phyloP scores from a whole-genome alignment of 2,113 vertebrate species.

The Anguilla rostrata region DNA sequence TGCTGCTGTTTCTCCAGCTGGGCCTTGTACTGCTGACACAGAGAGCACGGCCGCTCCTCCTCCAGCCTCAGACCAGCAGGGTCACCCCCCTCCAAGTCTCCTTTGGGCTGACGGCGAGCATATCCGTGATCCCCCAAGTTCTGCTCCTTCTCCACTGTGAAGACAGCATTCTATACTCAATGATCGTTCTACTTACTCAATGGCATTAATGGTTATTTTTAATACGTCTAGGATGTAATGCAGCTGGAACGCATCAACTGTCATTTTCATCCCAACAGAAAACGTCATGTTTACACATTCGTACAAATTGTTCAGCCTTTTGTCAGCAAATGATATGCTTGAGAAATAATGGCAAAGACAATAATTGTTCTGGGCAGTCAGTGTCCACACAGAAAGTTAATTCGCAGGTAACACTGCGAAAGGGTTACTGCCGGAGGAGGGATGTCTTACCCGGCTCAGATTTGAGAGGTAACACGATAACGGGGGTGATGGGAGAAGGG shows the following conservation, averaged over 20 bases:
- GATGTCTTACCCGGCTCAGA: conserved; percentile 62
- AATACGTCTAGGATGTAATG: too few species aligned
- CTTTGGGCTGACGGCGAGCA: conserved; percentile 62
- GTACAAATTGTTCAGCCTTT: too few species aligned
- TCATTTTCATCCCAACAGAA: not conserved
- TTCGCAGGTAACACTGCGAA: not conserved
- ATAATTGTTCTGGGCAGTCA: too few species aligned
- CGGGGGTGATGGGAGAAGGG: conserved; percentile 61
- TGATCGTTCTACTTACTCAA: not conserved
- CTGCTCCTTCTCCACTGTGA: conserved; percentile 65
- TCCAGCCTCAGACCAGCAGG: conserved; percentile 42
- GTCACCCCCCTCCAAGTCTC: conserved; percentile 53
- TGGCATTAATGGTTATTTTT: too few species aligned
- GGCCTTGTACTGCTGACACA: conserved; percentile 69
- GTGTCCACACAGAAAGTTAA: not conserved
- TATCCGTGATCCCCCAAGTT: conserved; percentile 74
- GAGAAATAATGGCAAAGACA: too few species aligned
- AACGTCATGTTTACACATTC: too few species aligned
- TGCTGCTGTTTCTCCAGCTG: conserved; percentile 73
- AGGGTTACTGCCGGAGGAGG: not conserved
- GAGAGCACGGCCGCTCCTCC: conserved; percentile 60
- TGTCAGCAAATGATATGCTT: too few species aligned
- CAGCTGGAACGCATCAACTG: not conserved
- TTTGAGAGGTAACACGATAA: conserved; percentile 59
- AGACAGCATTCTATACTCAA: conserved; percentile 14